Base-by-base conservation (phyloP, 2,888 invertebrate genomes). In the Thelaira solivaga region DNA sequence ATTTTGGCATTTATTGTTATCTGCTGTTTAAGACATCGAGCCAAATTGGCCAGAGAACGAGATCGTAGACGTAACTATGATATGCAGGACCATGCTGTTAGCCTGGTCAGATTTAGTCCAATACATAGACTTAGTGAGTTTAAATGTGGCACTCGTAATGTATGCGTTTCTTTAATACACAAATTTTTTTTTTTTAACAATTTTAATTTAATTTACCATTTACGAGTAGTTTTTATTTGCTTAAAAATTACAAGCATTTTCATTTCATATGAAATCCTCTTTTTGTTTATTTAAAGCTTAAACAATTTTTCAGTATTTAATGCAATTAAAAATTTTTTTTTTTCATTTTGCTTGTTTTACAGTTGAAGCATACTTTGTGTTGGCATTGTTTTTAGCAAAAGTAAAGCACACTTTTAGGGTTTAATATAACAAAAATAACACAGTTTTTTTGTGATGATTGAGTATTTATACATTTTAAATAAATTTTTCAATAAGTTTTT, bases 1-100 rank as follows among this genome's bases (percentile, higher is more conserved):
- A 90, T 96, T 81, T 89, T 97, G 86, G 96, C 96, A 2, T 91
- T 96, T 75, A 92, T 96, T 81, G 94, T 96, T 80, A 96, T 96
- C 85, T 96, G 96, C 89, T 96, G 96, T 86, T 90, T 96, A 80
- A 90, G 96, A 73, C 91, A 95, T 84, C 91, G 96, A 84, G 96
- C 96, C 2, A 96, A 96, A 88, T 87, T 96, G 84, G 96, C 96
- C 10, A 90, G 96, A 68, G 95, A 96, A 87, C 92, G 96, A 75
- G 96, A 95, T 61, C 90, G 96, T 72, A 91, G 95, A 62, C 92
- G 95, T 76, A 95, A 94, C 87, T 94, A 94, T 85, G 95, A 95
- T 88, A 89, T 94, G 88, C 95, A 95, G 88, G 94, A 94, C 86
- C 95, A 95, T 80, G 95, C 95, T 84, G 91, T 95, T 84, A 94